These are phyloP conservation scores for Drosophila neotestacea DNA, from an alignment of 2,888 invertebrate species.

Conservation along the genomic window DNA sequence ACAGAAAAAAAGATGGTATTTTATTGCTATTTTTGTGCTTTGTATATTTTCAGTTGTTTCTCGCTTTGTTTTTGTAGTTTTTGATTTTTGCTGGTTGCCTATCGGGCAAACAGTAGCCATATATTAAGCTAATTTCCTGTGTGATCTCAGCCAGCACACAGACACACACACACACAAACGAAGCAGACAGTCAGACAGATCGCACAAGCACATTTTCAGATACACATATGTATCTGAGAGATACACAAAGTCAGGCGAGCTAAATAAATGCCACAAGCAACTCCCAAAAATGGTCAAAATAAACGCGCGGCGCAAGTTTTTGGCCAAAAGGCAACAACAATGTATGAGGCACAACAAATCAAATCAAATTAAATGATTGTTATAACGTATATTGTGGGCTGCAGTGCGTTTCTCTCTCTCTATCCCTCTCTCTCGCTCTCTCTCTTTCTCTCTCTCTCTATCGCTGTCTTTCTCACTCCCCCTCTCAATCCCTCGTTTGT, in stretches of 20 bases:
- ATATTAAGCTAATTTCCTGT: conserved; percentile 70
- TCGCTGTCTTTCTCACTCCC: not conserved
- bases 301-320: conserved; percentile 52
- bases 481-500: not conserved
- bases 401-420: conserved; percentile 35
- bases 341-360: conserved; percentile 45
- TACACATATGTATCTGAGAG: conserved; percentile 29
- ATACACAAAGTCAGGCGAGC: conserved; percentile 36
- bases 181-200: conserved; percentile 6
- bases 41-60: conserved; percentile 16
- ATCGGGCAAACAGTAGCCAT: conserved; percentile 44
- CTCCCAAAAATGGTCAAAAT: conserved; percentile 72
- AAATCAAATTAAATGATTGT: conserved; percentile 64
- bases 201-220: conserved; percentile 14
- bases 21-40: conserved; percentile 4
- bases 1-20: not conserved
- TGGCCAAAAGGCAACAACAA: conserved; percentile 30
- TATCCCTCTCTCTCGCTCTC: not conserved
- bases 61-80: conserved; percentile 6
- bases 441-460: not conserved
- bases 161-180: conserved; percentile 14
- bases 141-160: conserved; percentile 63
- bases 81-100: conserved; percentile 29
- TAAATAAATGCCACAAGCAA: conserved; percentile 44
- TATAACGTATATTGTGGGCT: conserved; percentile 43